Percentiles rank a stretch among this genome's conserved stretches.
phyloP scores from a whole-genome alignment of 2,888 invertebrate genomes.

The Eupeodes latifasciatus region DNA sequence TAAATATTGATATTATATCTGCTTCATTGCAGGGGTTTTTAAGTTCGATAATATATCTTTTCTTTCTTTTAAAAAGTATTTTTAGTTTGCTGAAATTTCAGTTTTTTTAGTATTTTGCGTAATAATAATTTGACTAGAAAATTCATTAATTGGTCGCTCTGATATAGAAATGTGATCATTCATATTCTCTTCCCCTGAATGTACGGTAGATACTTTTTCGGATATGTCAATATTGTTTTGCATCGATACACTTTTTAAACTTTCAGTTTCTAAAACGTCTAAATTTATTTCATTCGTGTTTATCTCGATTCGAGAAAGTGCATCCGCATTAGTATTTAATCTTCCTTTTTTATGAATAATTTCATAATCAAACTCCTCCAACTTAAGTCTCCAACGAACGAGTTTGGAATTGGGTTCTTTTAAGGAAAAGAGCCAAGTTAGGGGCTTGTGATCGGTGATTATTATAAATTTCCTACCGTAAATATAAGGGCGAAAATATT shows the following conservation, averaged over 20 bases:
- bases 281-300: not conserved
- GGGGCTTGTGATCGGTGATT: too few relatives aligned
- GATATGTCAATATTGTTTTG: not conserved
- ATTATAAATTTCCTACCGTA: too few relatives aligned
- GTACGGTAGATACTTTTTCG: not conserved
- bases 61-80: slow-evolving; percentile 31
- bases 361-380: slow-evolving; percentile 35
- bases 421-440: too few relatives aligned
- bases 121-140: slow-evolving; percentile 26
- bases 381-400: too few relatives aligned
- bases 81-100: slow-evolving; percentile 5
- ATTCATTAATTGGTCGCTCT: slow-evolving; percentile 26
- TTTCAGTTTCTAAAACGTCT: not conserved
- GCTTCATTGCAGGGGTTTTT: too few relatives aligned
- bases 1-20: too few relatives aligned
- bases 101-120: slow-evolving; percentile 10
- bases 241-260: not conserved
- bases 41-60: not conserved
- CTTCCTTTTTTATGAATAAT: slow-evolving; percentile 7
- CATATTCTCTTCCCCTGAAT: slow-evolving; percentile 5
- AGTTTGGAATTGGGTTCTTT: too few relatives aligned
- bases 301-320: not conserved
- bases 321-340: slow-evolving; percentile 1
- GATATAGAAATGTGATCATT: slow-evolving; percentile 5
- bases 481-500: too few relatives aligned